phyloP scores from a whole-genome alignment of 53 echinoderm and acorn worm genomes.

The Holothuria scabra region DNA sequence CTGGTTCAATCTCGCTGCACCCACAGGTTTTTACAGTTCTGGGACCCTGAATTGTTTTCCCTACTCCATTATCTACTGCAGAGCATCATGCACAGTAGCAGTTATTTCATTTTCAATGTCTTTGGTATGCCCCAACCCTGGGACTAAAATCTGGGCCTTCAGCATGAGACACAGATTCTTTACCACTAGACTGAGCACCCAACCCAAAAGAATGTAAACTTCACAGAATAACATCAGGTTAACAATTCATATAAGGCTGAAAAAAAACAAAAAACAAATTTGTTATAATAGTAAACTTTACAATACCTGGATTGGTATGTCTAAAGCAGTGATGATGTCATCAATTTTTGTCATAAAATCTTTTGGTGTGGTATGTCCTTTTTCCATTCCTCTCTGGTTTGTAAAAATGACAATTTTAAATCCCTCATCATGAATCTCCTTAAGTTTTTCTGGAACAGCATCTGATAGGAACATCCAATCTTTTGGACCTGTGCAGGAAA shows the following conservation, averaged over 20 bases:
- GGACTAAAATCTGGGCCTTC: too few species aligned
- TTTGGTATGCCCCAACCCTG: too few species aligned
- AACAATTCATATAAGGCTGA: not conserved
- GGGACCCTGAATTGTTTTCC: too few species aligned
- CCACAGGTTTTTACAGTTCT: too few species aligned
- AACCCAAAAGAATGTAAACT: too few species aligned
- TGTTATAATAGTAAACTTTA: not conserved
- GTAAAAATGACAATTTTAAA: conserved; percentile 85
- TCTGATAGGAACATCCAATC: conserved; percentile 84
- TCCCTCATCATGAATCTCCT: conserved; percentile 69
- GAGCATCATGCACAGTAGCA: too few species aligned
- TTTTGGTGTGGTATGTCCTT: conserved; percentile 65
- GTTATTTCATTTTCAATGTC: too few species aligned
- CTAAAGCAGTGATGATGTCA: conserved; percentile 73
- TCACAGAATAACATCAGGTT: too few species aligned
- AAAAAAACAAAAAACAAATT: not conserved
- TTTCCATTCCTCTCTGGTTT: conserved; percentile 92
- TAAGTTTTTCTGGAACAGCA: conserved; percentile 67
- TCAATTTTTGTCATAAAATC: conserved; percentile 76
- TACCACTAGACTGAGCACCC: too few species aligned
- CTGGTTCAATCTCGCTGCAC: too few species aligned
- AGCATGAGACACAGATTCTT: too few species aligned
- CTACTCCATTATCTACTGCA: too few species aligned
- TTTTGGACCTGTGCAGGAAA: conserved; percentile 60
- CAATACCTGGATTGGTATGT: conserved; percentile 80